Percentiles rank a stretch among this genome's conserved stretches.
These are phyloP conservation scores for Drosophila aff. DNA, from an alignment of 1,140 invertebrate species.

Conservation along the genomic window DNA sequence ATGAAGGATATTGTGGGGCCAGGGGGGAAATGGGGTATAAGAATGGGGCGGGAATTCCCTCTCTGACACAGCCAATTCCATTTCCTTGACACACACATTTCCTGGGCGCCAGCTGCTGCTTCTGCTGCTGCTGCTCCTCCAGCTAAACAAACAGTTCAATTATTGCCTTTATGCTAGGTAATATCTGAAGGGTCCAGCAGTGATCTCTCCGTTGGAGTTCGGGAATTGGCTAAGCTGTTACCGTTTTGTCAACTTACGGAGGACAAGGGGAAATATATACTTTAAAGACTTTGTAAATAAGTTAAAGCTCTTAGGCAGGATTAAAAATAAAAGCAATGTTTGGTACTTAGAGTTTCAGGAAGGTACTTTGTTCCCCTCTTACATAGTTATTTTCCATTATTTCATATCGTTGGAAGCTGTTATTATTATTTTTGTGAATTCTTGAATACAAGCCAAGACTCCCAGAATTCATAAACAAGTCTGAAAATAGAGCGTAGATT, in stretches of 20 bases:
- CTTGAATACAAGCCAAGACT: no score
- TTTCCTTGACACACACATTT: constrained; percentile 52
- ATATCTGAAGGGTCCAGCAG: constrained; percentile 3
- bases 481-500: no score
- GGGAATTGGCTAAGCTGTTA: neutral
- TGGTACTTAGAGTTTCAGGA: neutral
- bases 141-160: constrained; percentile 31
- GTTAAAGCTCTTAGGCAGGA: neutral
- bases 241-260: neutral
- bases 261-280: neutral
- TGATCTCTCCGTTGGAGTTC: constrained; percentile 3
- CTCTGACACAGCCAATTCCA: constrained; percentile 60
- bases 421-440: no score
- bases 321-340: neutral
- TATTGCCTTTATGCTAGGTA: constrained; percentile 27
- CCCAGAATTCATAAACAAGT: neutral
- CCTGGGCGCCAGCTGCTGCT: constrained; percentile 35
- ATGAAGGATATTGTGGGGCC: constrained; percentile 21
- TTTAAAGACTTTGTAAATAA: neutral
- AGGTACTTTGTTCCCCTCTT: neutral
- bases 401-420: no score
- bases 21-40: neutral
- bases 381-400: neutral
- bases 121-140: neutral
- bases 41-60: constrained; percentile 8